Evolutionary conservation across 2,888 invertebrate genomes (phyloP).

Genomic region (Pasiphila rectangulata): DNA sequence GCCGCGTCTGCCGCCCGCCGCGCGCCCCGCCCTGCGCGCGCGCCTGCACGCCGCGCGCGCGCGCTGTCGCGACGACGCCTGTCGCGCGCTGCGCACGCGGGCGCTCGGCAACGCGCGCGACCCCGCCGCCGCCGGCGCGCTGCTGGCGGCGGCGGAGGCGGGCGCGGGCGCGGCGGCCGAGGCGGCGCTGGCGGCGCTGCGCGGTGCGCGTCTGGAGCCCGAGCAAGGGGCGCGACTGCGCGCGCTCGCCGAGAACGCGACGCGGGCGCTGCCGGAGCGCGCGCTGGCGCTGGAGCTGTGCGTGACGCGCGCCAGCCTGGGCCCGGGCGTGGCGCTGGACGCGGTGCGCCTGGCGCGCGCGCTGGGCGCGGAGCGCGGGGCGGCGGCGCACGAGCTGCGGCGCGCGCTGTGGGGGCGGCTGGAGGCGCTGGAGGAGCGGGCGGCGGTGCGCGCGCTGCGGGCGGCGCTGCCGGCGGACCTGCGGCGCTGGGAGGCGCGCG

Average conservation of each 20-base stretch:
- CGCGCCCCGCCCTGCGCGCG: slow-evolving; percentile 26
- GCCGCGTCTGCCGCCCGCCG: slow-evolving; percentile 34
- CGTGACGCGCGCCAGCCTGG: slow-evolving; percentile 25
- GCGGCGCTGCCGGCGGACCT: slow-evolving; percentile 35
- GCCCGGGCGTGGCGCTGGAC: slow-evolving; percentile 32
- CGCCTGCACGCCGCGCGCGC: neutral
- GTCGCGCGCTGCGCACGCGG: slow-evolving; percentile 39
- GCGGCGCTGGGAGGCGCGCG: slow-evolving; percentile 44
- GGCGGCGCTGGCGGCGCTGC: slow-evolving; percentile 38
- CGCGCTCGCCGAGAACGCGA: slow-evolving; percentile 33
- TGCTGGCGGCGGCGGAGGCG: slow-evolving; percentile 44
- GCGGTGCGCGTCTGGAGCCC: no score
- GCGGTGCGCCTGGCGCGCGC: slow-evolving; percentile 33
- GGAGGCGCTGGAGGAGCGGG: slow-evolving; percentile 34
- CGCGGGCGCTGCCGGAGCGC: slow-evolving; percentile 42
- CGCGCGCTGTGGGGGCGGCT: slow-evolving; percentile 57
- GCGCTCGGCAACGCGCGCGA: slow-evolving; percentile 57
- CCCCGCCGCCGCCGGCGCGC: slow-evolving; percentile 42
- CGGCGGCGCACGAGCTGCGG: slow-evolving; percentile 49
- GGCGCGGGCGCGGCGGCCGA: slow-evolving; percentile 23
- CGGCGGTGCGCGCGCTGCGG: slow-evolving; percentile 31
- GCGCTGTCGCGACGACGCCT: slow-evolving; percentile 37
- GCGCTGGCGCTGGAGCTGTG: slow-evolving; percentile 53
- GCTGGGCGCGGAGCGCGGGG: slow-evolving; percentile 32
- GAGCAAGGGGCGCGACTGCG: slow-evolving; percentile 26